These are phyloP conservation scores for Phaetusa simplex DNA, from an alignment of 2,113 vertebrate species.

Conservation along the genomic window DNA sequence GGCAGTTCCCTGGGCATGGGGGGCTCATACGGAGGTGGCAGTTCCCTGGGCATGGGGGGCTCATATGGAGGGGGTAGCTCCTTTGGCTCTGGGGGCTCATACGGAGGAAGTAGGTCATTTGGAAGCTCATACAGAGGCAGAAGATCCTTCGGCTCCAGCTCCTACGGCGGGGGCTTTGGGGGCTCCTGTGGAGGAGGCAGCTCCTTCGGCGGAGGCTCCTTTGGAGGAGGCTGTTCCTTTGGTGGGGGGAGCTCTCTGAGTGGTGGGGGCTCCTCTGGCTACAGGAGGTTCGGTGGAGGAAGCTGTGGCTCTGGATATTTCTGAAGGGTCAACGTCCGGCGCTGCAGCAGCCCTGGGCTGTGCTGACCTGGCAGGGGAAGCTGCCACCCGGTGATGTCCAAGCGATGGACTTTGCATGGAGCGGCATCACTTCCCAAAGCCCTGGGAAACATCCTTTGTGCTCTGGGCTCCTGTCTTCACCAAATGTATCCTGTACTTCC, in stretches of 20 bases:
- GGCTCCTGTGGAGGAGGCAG: background rate
- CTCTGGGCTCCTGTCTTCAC: too few relatives aligned
- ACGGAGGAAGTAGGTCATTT: background rate
- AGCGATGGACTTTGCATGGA: background rate
- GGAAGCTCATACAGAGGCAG: background rate
- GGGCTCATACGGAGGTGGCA: background rate
- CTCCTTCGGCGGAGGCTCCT: background rate
- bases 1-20: background rate
- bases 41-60: background rate
- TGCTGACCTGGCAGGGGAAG: background rate
- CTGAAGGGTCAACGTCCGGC: background rate
- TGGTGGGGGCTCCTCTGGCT: background rate
- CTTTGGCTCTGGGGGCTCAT: background rate
- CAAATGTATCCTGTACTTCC: too few relatives aligned
- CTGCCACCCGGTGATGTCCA: background rate
- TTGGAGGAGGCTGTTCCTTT: background rate
- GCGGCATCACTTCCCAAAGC: background rate
- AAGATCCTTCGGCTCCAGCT: background rate
- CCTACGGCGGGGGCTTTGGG: background rate
- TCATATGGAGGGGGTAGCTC: fast-evolving
- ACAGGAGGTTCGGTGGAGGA: background rate
- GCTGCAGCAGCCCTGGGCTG: too few relatives aligned
- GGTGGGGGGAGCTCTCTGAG: background rate
- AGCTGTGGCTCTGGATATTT: background rate
- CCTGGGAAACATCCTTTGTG: fast-evolving